A percentile compares a stretch with the other conserved stretches of the same genome.
phyloP scores from a whole-genome alignment of 92 coral and sea anemone genomes.

The Bergia puertoricense region DNA sequence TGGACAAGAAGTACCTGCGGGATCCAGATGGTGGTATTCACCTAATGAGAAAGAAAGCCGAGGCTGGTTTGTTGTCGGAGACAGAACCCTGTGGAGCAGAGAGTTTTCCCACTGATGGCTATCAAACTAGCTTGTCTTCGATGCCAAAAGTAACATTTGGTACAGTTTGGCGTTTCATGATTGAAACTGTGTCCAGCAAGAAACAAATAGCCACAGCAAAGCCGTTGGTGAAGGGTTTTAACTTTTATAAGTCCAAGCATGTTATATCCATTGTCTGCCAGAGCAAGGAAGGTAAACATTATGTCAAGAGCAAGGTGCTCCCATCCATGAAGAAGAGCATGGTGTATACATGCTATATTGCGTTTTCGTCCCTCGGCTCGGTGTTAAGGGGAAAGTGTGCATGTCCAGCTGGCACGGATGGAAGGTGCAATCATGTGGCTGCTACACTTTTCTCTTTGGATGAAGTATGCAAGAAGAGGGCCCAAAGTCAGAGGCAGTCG shows the following conservation, averaged over 20 bases:
- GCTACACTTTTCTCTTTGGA: conserved; percentile 42
- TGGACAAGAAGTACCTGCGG: conserved; percentile 45
- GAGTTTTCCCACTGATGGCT: conserved; percentile 41
- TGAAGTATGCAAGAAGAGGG: conserved; percentile 17
- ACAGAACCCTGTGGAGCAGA: neutral
- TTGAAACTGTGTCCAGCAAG: conserved; percentile 28
- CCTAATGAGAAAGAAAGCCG: conserved; percentile 42
- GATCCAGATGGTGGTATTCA: conserved; percentile 51
- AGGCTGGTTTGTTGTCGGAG: conserved; percentile 29
- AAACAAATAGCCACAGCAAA: conserved; percentile 37
- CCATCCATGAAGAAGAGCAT: conserved; percentile 34
- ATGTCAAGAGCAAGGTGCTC: conserved; percentile 30
- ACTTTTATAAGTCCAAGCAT: conserved; percentile 27
- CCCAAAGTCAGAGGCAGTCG: neutral
- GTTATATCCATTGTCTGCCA: conserved; percentile 8
- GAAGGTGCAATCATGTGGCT: conserved; percentile 44
- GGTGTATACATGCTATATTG: conserved; percentile 27
- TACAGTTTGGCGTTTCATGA: conserved; percentile 47
- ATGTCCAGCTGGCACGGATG: conserved; percentile 35
- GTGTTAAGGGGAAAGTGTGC: conserved; percentile 28
- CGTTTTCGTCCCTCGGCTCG: neutral
- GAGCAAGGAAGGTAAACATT: conserved; percentile 17
- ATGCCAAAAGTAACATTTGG: conserved; percentile 53
- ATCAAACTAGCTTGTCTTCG: neutral
- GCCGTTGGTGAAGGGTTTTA: conserved; percentile 28